Base-by-base conservation (phyloP, 2,888 invertebrate species). In the Bhutanitis thaidina region DNA sequence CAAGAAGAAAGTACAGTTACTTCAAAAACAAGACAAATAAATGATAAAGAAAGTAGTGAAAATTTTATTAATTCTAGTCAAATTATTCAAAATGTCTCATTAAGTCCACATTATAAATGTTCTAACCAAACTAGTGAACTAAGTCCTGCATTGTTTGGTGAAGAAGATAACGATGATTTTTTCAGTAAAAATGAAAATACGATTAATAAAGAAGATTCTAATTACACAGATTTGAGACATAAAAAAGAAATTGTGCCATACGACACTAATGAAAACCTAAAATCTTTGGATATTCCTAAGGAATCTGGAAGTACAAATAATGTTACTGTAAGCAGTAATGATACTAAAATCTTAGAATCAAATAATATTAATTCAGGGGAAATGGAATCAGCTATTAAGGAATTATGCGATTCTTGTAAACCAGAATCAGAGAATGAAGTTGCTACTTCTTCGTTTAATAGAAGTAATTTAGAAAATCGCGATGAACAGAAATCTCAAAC, bases 121-220 rank as follows among this genome's bases (percentile, higher is more conserved):
- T 49, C 10, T 50, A 7, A 55, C 63, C 7, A 60, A 60, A 52
- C 71, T 65, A 50, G 7, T 45, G 12, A 56, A 65, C 7, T 58
- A 60, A 54, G 71, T 67, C 57, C 64, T 69, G 32, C 69, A 8
- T 53, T 85, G 27, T 82, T 83, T 62, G 77, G 71, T 59, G 78
- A 81, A 47, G 77, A 80, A 37, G 73, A 65, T 38, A 72, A 57
- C 50, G 65, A 70, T 40, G 64, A 67, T 51, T 46, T 61, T 32
- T 55, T 60, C 43, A 40, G 35, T 13, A 55, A 45, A 48, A 52
- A 52, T 44, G 16, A 16, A 35, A 36, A 46, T 7, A 29, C 47
- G 38, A 52, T 32, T 14, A 43, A 52, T 37, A 47, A 46, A 16
- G 20, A 29, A 13, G 15, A 13, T 34, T 9, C 48, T 32, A 20